Conservation (phyloP, 2,797 vertebrate species). For the Manis pentadactyla region DNA sequence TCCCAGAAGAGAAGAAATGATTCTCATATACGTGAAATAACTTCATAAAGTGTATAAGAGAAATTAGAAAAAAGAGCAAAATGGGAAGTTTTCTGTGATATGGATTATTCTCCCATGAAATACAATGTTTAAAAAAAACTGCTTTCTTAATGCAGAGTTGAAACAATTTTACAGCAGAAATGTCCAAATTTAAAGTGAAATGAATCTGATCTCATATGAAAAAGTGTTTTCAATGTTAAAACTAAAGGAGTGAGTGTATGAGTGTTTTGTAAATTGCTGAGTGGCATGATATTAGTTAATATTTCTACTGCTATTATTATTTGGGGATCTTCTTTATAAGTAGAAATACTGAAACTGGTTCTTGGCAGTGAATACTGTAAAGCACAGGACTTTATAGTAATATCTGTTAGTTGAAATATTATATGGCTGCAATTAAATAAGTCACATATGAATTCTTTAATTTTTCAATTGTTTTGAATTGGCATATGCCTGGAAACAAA, state of each 20-base stretch:
- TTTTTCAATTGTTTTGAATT: conserved; percentile 35
- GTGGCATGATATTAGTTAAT: neutral
- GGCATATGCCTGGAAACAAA: conserved; percentile 40
- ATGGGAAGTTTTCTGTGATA: neutral
- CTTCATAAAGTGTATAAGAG: neutral
- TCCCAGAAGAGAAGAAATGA: neutral
- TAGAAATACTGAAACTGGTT: conserved; percentile 25
- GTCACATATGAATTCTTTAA: conserved; percentile 49
- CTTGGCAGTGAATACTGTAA: neutral
- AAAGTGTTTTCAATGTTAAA: neutral
- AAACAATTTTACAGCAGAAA: conserved; percentile 27
- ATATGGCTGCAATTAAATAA: conserved; percentile 40
- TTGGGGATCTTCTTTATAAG: conserved; percentile 39
- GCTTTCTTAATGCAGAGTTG: neutral
- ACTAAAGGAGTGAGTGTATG: neutral
- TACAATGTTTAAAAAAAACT: neutral
- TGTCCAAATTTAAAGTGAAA: conserved; percentile 35
- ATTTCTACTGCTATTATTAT: neutral
- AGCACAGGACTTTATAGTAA: neutral
- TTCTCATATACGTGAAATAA: neutral
- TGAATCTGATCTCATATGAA: neutral
- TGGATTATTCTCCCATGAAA: neutral
- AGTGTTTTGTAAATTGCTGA: neutral
- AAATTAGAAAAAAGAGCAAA: neutral
- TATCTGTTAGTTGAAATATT: neutral